Conservation (phyloP, 2,888 invertebrate species). For the Amblyjoppa proteus region DNA sequence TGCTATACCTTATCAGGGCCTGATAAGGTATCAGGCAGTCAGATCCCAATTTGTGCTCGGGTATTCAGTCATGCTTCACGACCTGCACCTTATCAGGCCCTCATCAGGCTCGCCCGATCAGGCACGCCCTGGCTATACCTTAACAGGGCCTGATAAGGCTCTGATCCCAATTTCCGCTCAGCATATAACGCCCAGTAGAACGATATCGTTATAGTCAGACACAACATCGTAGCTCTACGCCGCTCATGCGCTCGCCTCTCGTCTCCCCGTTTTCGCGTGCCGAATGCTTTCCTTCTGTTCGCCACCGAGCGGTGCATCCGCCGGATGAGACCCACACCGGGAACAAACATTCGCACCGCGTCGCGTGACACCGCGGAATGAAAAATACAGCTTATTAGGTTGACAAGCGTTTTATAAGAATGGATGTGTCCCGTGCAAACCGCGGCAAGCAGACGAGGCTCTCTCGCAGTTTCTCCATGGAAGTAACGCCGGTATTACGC, state of each 20-base stretch:
- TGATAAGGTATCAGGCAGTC: too few species aligned
- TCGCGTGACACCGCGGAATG: not conserved
- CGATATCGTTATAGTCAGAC: constrained; percentile 35
- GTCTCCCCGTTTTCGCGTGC: not conserved
- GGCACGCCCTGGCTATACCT: too few species aligned
- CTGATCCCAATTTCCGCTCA: too few species aligned
- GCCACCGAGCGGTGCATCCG: too few species aligned
- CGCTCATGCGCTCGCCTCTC: not conserved
- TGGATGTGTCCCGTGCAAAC: constrained; percentile 41
- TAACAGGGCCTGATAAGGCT: too few species aligned
- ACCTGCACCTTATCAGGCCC: too few species aligned
- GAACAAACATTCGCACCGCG: not conserved
- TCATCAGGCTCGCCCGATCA: too few species aligned
- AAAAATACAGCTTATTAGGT: constrained; percentile 57
- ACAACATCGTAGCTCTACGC: not conserved
- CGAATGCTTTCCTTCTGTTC: too few species aligned
- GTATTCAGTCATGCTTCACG: too few species aligned
- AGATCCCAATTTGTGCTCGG: too few species aligned
- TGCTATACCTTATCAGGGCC: too few species aligned
- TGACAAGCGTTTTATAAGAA: constrained; percentile 61
- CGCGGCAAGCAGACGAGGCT: not conserved
- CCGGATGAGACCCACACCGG: too few species aligned
- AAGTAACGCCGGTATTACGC: not conserved
- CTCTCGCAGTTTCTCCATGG: not conserved
- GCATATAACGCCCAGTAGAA: not conserved